Conservation (phyloP, 2,888 invertebrate species). For the Ectobius pallidus region DNA sequence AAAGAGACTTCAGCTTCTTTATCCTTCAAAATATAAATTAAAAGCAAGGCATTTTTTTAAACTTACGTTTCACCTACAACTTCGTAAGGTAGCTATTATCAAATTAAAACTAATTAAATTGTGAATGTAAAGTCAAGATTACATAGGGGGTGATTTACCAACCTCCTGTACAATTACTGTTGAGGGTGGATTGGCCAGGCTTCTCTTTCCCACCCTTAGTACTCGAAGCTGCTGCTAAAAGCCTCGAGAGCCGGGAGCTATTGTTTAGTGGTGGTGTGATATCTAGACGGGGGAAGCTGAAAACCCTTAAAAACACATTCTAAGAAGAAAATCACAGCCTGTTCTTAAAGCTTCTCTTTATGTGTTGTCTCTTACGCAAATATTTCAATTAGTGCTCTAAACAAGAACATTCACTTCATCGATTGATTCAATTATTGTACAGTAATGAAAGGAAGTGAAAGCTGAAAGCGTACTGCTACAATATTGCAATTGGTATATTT, state of each 20-base stretch:
- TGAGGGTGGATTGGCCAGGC: background rate
- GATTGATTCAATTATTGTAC: too few species aligned
- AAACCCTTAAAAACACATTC: too few species aligned
- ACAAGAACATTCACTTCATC: too few species aligned
- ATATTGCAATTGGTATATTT: too few species aligned
- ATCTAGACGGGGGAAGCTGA: background rate
- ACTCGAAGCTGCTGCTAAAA: conserved; percentile 29
- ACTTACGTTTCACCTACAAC: background rate
- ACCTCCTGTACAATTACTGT: conserved; percentile 1
- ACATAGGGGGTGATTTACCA: background rate
- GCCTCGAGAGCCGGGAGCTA: conserved; percentile 26
- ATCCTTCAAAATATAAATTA: background rate
- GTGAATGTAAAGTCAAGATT: conserved; percentile 13
- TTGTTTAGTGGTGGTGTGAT: conserved; percentile 17
- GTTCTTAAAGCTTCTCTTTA: too few species aligned
- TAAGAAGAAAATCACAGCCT: too few species aligned
- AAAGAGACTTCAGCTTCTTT: background rate
- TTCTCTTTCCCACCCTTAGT: conserved; percentile 1
- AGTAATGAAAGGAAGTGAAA: too few species aligned
- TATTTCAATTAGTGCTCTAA: too few species aligned
- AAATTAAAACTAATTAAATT: conserved; percentile 8
- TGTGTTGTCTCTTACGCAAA: too few species aligned
- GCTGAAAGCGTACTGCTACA: too few species aligned
- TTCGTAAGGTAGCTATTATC: conserved; percentile 8
- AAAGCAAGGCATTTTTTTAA: background rate